Evolutionary conservation across 2,797 vertebrate species (phyloP), one percentile per base, ranked within the genome.

Genomic region (Chelonia mydas): DNA sequence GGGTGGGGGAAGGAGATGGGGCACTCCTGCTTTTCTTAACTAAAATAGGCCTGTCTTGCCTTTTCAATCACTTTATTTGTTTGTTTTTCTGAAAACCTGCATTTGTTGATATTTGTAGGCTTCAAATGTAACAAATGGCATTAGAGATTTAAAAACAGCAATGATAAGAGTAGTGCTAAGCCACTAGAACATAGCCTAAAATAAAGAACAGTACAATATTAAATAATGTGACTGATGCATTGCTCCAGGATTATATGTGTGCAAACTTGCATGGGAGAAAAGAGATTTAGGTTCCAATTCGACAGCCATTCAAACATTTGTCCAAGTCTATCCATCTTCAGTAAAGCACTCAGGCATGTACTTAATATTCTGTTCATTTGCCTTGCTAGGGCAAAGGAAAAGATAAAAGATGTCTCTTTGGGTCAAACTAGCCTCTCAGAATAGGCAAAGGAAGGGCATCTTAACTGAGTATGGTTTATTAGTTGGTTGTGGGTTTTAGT

Each of bases 1-100:
- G 37, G 21, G 68, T 11, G 95, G 93, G 91, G 76, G 83, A 57
- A 85, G 85, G 95, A 95, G 92, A 61, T 65, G 91, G 85, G 92
- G 91, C 95, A 95, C 79, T 93, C 87, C 27, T 86, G 81, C 55
- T 94, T 79, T 68, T 79, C 33, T 92, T 90, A 86, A 61, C 79
- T 74, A 90, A 94, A 94, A 95, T 87, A 74, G 80, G 85, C 15
- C 27, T 90, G 33, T 89, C 79, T 88, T 68, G 65, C 65, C n/a
- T 86, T 89, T 96, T 87, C 72, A 94, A 59, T 83, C 83, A 84
- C 7, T 15, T 82, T 93, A 55, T 90, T 84, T 88, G 76, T 96
- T 83, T 23, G 33, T 83, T 93, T 54, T 96, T 87, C 47, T 93
- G 47, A 41, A 90, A 91, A 82, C 72, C 72, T 87, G 84, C 80